Percentiles rank a stretch among this genome's conserved stretches.
These are phyloP conservation scores for Caenorhabditis sp. DNA, from an alignment of 2,888 invertebrate species.

Conservation along the genomic window DNA sequence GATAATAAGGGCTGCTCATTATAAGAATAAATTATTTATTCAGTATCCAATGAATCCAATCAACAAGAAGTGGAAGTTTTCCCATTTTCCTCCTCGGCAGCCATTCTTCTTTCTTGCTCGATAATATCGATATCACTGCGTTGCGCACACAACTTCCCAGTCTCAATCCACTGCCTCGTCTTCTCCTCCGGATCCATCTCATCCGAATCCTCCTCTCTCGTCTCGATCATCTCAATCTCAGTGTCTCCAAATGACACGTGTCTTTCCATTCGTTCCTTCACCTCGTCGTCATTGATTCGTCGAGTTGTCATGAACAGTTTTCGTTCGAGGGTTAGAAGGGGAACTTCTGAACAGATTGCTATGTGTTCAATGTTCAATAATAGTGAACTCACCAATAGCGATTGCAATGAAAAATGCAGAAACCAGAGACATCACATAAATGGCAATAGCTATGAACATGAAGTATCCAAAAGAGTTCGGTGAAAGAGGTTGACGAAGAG, in stretches of 20 bases:
- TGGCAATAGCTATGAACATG: slow-evolving; percentile 59
- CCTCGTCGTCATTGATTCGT: slow-evolving; percentile 21
- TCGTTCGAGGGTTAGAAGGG: slow-evolving; percentile 63
- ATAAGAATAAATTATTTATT: background rate
- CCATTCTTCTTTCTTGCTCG: background rate
- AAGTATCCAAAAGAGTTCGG: slow-evolving; percentile 61
- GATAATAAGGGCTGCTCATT: too few relatives aligned
- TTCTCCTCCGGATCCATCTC: slow-evolving; percentile 58
- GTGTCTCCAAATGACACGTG: slow-evolving; percentile 52
- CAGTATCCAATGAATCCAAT: background rate
- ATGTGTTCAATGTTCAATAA: background rate
- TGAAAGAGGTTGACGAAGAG: slow-evolving; percentile 66
- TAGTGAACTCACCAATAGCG: slow-evolving; percentile 53
- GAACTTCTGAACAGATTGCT: slow-evolving; percentile 51
- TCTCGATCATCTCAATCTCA: slow-evolving; percentile 15
- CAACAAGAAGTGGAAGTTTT: slow-evolving; percentile 37
- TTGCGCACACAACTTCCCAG: slow-evolving; percentile 23
- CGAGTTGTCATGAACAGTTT: slow-evolving; percentile 62
- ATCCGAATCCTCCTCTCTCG: background rate
- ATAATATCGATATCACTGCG: slow-evolving; percentile 16
- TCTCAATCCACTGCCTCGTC: slow-evolving; percentile 60
- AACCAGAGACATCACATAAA: slow-evolving; percentile 61
- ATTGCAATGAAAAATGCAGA: slow-evolving; percentile 66
- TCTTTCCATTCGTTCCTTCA: slow-evolving; percentile 39
- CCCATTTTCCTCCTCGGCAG: background rate